Conservation (phyloP, 2,888 invertebrate species). For the Eupithecia abbreviata region DNA sequence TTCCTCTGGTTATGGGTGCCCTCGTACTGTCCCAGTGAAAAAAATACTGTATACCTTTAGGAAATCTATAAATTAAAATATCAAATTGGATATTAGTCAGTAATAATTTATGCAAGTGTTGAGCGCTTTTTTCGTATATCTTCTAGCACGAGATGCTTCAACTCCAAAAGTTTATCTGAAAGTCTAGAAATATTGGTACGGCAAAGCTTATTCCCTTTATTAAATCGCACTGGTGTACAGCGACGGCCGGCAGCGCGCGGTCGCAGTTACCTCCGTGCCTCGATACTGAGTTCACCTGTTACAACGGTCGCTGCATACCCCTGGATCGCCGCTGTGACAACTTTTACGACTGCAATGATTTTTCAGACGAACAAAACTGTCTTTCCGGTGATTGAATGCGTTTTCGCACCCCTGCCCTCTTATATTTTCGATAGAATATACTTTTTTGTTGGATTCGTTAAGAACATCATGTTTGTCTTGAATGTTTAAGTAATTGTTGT, state of each 20-base stretch:
- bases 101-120: background rate
- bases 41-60: background rate
- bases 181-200: background rate
- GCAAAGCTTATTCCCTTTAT: background rate
- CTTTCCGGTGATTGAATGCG: slow-evolving; percentile 74
- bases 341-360: slow-evolving; percentile 94
- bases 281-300: slow-evolving; percentile 88
- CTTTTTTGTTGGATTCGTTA: background rate
- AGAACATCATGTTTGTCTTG: background rate
- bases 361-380: slow-evolving; percentile 95
- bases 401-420: slow-evolving; percentile 26
- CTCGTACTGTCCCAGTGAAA: too few species aligned
- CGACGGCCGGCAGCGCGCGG: slow-evolving; percentile 65
- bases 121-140: background rate
- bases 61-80: background rate
- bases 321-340: slow-evolving; percentile 92
- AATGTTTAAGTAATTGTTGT: background rate
- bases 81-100: background rate
- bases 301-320: slow-evolving; percentile 90
- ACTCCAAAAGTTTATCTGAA: background rate
- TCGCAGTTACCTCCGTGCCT: slow-evolving; percentile 79
- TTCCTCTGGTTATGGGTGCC: too few species aligned
- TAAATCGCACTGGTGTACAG: slow-evolving; percentile 50
- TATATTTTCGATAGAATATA: slow-evolving; percentile 4
- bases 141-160: background rate